Percentiles rank a stretch among this genome's conserved stretches.
phyloP scores from a whole-genome alignment of 2,113 vertebrate genomes.

The Dascyllus trimaculatus region DNA sequence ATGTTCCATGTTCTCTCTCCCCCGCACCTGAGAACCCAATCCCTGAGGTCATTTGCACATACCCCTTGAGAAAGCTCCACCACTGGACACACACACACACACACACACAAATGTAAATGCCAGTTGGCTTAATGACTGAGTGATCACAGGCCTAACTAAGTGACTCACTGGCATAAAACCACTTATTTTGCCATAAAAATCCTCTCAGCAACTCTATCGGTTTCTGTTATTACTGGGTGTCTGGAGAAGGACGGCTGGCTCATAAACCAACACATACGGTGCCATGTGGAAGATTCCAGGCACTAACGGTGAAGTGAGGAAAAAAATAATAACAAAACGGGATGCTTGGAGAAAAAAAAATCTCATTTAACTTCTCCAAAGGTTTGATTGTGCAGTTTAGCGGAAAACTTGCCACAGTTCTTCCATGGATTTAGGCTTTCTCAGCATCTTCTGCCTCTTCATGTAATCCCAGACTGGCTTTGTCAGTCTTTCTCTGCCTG shows the following conservation, averaged over 20 bases:
- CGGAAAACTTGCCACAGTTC: no score
- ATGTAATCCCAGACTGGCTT: no score
- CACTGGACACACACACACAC: constrained; percentile 19
- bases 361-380: no score
- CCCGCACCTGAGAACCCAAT: constrained; percentile 64
- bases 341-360: no score
- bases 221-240: background rate
- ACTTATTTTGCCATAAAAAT: background rate
- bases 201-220: background rate
- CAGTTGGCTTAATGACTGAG: constrained; percentile 38
- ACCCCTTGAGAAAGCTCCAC: constrained; percentile 25
- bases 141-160: constrained; percentile 21
- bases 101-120: constrained; percentile 13
- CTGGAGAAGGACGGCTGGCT: background rate
- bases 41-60: constrained; percentile 46
- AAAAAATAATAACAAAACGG: no score
- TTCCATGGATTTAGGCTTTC: no score
- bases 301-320: no score
- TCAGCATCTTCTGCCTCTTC: no score
- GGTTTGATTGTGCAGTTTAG: no score
- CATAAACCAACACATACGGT: no score
- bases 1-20: constrained; percentile 31
- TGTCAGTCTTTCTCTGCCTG: no score
- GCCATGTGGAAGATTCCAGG: no score
- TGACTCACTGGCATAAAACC: constrained; percentile 3